Evolutionary conservation across 2,888 invertebrate species (phyloP).

Genomic region (Prionchulus punctatus): DNA sequence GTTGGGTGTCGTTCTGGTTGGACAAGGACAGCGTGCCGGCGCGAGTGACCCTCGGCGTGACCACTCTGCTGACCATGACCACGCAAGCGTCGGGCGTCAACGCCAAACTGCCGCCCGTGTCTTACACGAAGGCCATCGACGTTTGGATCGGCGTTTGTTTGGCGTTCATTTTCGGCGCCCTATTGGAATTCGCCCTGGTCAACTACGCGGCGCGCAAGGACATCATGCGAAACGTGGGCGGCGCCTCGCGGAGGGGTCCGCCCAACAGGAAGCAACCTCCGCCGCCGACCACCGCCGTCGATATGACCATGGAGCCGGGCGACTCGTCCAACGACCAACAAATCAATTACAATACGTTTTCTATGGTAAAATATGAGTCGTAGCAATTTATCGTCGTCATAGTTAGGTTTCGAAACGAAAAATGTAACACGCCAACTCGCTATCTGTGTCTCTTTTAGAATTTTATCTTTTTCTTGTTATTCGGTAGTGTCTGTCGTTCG

Average conservation of each 20-base stretch:
- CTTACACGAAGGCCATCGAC: slow-evolving; percentile 11
- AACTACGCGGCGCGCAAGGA: slow-evolving; percentile 88
- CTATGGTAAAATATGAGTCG: too few relatives aligned
- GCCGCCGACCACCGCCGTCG: too few relatives aligned
- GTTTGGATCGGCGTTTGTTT: slow-evolving; percentile 51
- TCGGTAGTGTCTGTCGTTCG: too few relatives aligned
- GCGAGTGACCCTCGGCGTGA: slow-evolving; percentile 48
- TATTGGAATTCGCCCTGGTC: slow-evolving; percentile 86
- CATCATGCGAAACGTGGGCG: slow-evolving; percentile 8
- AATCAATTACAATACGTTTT: too few relatives aligned
- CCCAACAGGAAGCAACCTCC: not conserved
- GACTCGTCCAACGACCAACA: too few relatives aligned
- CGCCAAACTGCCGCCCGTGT: slow-evolving; percentile 84
- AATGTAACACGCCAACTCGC: too few relatives aligned
- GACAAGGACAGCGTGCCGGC: slow-evolving; percentile 33
- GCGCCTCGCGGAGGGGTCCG: not conserved
- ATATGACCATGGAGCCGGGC: too few relatives aligned
- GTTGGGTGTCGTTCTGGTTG: slow-evolving; percentile 60
- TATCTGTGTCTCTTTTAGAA: too few relatives aligned
- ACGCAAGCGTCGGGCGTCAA: slow-evolving; percentile 85
- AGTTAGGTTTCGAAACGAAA: too few relatives aligned
- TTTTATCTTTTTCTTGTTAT: too few relatives aligned
- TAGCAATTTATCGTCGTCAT: too few relatives aligned
- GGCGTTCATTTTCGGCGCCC: slow-evolving; percentile 86
- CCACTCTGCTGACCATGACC: slow-evolving; percentile 89